phyloP scores from a whole-genome alignment of 2,797 vertebrate species.

The Lagocephalus sceleratus region DNA sequence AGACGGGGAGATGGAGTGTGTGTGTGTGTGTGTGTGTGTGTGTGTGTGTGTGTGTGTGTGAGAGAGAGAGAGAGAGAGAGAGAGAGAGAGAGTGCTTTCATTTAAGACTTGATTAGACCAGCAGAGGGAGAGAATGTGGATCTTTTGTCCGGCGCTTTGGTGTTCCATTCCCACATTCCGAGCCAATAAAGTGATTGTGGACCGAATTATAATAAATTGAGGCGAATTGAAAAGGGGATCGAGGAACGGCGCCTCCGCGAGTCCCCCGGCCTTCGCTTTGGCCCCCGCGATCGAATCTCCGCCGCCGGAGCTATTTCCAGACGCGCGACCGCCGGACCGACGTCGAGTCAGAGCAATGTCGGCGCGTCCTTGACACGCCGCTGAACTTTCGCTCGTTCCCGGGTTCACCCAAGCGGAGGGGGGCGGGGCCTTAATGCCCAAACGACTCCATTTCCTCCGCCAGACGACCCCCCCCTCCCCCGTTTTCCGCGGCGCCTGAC shows the following conservation, averaged over 20 bases:
- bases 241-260: conserved; percentile 31
- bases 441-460: conserved; percentile 46
- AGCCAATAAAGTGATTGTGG: conserved; percentile 54
- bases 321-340: conserved; percentile 26
- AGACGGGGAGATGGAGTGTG: conserved; percentile 60
- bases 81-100: conserved; percentile 41
- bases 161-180: conserved; percentile 49
- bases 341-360: conserved; percentile 31
- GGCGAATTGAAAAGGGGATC: conserved; percentile 44
- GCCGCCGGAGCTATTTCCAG: conserved; percentile 26
- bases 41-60: conserved; percentile 8
- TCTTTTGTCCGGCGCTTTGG: conserved; percentile 63
- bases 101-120: conserved; percentile 57
- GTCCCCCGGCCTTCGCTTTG: conserved; percentile 2
- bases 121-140: conserved; percentile 46
- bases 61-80: too few relatives aligned
- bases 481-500: conserved; percentile 37
- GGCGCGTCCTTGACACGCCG: conserved; percentile 43
- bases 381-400: conserved; percentile 30
- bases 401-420: conserved; percentile 31
- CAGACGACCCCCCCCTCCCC: conserved; percentile 41
- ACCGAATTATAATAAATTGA: conserved; percentile 57
- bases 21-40: conserved; percentile 18
- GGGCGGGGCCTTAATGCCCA: conserved; percentile 19
- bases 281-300: conserved; percentile 21